phyloP scores from a whole-genome alignment of 2,113 vertebrate species.

The Nothoprocta pentlandii region DNA sequence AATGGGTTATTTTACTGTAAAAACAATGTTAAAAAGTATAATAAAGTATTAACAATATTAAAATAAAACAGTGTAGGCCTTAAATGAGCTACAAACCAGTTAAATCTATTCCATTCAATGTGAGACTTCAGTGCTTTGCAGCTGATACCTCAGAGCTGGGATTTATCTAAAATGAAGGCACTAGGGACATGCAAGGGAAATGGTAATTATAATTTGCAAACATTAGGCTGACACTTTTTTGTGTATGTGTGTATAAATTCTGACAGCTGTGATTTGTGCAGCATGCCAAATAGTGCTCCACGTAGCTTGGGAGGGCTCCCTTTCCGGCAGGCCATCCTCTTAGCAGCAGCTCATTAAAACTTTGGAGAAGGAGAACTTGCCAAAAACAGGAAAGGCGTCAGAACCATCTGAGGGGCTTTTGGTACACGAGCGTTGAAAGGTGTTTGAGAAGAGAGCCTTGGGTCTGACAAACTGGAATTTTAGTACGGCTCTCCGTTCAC shows the following conservation, averaged over 20 bases:
- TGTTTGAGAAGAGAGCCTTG: constrained; percentile 81
- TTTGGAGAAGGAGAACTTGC: constrained; percentile 79
- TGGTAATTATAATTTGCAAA: constrained; percentile 81
- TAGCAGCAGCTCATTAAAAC: constrained; percentile 85
- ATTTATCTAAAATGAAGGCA: constrained; percentile 65
- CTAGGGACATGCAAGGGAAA: constrained; percentile 63
- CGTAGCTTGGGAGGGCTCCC: not conserved
- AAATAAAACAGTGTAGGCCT: constrained; percentile 61
- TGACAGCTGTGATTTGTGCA: constrained; percentile 81
- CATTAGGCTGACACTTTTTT: constrained; percentile 78
- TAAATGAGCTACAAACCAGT: constrained; percentile 70
- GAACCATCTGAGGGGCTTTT: constrained; percentile 75
- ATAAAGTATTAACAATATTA: constrained; percentile 75
- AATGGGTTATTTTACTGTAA: constrained; percentile 44
- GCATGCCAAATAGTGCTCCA: constrained; percentile 67
- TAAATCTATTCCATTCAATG: constrained; percentile 50
- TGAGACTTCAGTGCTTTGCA: constrained; percentile 47
- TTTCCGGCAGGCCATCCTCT: constrained; percentile 75
- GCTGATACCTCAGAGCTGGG: constrained; percentile 69
- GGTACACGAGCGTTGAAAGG: constrained; percentile 81
- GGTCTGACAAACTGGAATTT: constrained; percentile 86
- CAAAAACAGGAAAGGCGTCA: constrained; percentile 68
- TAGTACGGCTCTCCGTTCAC: constrained; percentile 78
- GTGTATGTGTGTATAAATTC: constrained; percentile 68
- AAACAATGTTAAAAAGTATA: constrained; percentile 65